Base-by-base conservation (phyloP, 1,140 invertebrate genomes). In the Bombus confusus region DNA sequence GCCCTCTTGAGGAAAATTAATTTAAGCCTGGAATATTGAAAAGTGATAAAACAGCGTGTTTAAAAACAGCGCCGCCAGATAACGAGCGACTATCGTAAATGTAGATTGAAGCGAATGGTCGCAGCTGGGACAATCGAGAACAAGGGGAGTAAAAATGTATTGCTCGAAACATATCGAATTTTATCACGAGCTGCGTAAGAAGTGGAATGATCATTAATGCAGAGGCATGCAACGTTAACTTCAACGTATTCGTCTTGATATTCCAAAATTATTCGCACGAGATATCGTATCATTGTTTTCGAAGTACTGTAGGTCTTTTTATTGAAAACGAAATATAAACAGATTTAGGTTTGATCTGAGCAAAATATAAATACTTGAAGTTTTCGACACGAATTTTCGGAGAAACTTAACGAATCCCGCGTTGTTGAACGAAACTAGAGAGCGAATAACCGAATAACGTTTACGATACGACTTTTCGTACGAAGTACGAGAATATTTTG, bases 71-170 rank as follows among this genome's bases (percentile, higher is more conserved):
- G 39, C 31, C 6, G 34, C 57, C 39, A 64, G 75, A 90, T 87
- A 90, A 87, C 75, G 41, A 87, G 57, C 6, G 85, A 31, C 37
- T 80, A 85, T 81, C 81, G 74, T 78, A 81, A 86, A 89, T 69
- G 71, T 68, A 37, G 37, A 80, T 43, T 57, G 68, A n/a, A n/a
- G 22, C 22, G 69, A 82, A 83, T 62, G 31, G 47, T 52, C 62
- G 62, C 62, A 66, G 82, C 43, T 73, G 47, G 28, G 47, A 72
- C 72, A 37, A 37, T 41, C 37, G 41, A n/a, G 31, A 18, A 28
- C 5, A 43, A n/a, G 28, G 22, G 43, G 22, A 34, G 34, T 80
- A 75, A 75, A 88, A 85, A 79, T 69, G 57, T 78, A 75, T 86
- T 66, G 66, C 57, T 47, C 13, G 59, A 79, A 41, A 86, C 78